Evolutionary conservation across 1,140 invertebrate species (phyloP).

Genomic region (Drosophila trapezifrons): DNA sequence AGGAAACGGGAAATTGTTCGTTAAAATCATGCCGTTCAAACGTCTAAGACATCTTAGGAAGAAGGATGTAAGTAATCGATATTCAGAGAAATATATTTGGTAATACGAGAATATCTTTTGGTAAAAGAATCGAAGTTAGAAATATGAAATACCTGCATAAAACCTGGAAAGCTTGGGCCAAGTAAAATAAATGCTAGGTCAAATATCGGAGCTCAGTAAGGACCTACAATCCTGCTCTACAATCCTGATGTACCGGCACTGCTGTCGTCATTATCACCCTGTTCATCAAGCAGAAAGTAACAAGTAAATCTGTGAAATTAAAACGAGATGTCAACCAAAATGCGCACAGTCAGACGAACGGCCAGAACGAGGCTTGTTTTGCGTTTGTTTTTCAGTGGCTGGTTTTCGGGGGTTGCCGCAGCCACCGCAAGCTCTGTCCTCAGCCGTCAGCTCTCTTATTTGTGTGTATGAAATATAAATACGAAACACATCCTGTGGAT

Average conservation of each 20-base stretch:
- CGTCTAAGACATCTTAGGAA: neutral
- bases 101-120: neutral
- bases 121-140: neutral
- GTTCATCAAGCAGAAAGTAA: constrained; percentile 22
- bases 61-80: neutral
- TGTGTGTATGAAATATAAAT: constrained; percentile 37
- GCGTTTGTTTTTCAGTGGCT: constrained; percentile 30
- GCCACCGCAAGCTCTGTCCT: constrained; percentile 14
- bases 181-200: too few species aligned
- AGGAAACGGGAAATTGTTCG: constrained; percentile 73
- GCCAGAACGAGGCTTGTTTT: constrained; percentile 37
- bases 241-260: constrained; percentile 26
- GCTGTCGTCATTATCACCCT: constrained; percentile 9
- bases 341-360: constrained; percentile 1
- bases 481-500: constrained; percentile 39
- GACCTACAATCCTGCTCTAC: too few species aligned
- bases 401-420: constrained; percentile 33
- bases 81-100: neutral
- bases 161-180: too few species aligned
- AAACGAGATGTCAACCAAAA: constrained; percentile 69
- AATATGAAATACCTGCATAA: too few species aligned
- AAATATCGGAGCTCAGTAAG: too few species aligned
- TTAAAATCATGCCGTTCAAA: constrained; percentile 50
- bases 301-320: constrained; percentile 76
- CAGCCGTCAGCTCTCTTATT: constrained; percentile 37